Evolutionary conservation across 2,797 vertebrate genomes (phyloP).

Genomic region (Danio choprae): DNA sequence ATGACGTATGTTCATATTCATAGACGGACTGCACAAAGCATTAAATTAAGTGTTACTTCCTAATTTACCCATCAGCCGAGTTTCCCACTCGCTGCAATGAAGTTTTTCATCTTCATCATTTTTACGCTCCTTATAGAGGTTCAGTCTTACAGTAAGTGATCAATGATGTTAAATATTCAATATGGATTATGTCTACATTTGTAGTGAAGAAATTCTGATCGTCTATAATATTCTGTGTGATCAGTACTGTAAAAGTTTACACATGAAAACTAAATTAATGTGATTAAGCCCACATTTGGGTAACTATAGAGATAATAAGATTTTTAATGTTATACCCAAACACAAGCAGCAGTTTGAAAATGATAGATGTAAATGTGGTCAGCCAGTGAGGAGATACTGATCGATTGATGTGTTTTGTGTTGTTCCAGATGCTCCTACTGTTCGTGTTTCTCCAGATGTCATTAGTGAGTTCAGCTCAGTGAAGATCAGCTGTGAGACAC

Average conservation of each 20-base stretch:
- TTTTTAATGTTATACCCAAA: no score
- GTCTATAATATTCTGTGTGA: background rate
- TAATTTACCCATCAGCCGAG: background rate
- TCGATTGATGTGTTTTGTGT: background rate
- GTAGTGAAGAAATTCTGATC: background rate
- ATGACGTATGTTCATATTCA: background rate
- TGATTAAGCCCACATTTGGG: no score
- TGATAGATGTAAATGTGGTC: no score
- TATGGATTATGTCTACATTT: background rate
- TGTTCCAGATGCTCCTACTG: constrained; percentile 74
- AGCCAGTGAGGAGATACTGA: background rate
- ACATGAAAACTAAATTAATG: no score
- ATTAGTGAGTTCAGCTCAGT: constrained; percentile 53
- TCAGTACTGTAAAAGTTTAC: no score
- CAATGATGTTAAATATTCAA: background rate
- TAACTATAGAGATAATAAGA: no score
- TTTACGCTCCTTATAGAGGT: background rate
- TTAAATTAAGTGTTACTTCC: background rate
- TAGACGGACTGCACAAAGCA: background rate
- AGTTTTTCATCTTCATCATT: background rate
- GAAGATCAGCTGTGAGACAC: background rate
- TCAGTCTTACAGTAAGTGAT: constrained; percentile 8
- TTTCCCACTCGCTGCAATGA: background rate
- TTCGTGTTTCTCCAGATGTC: constrained; percentile 71
- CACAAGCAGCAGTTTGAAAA: no score